Evolutionary conservation across 1,140 invertebrate genomes (phyloP), one percentile per base, ranked within the genome.

Genomic region (Hypsibius dujardini): DNA sequence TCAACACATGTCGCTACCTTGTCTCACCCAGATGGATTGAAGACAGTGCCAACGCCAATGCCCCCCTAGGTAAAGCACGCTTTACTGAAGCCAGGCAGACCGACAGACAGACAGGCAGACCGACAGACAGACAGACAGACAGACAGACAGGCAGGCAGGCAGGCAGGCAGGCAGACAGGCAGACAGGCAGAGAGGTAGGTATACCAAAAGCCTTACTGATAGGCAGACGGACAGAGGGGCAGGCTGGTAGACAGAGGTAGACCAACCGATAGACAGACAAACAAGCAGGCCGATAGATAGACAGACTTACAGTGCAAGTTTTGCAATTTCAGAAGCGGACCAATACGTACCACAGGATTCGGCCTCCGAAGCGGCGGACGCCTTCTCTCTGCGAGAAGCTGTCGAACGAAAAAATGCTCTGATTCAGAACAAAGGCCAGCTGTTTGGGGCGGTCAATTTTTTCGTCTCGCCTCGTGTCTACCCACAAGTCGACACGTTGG

Each of bases 11-110:
- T 67, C 62, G 12, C 3, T 15, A 3, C 42, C 12, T 67, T 3
- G 62, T 67, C 62, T 15, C 62, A 7, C 62, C 62, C 3, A 67
- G 45, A 67, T 67, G 62, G 62, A 67, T 67, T 7, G 42, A 67
- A 12, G 62, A 67, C n/a, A 56, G 50, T 56, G 50, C n/a, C 50
- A n/a, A 7, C n/a, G 50, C 50, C n/a, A n/a, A 56, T 12, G n/a
- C 7, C 7, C n/a, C n/a, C n/a, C 50, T 56, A 7, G 50, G 50
- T 56, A 56, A 56, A n/a, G 28, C 28, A 28, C 0, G 28, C 28
- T 28, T 0, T 28, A 28, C 28, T 28, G 28, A 0, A 28, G 28
- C 28, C 28, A 7, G 50, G 7, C 7, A 56, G 50, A 56, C n/a
- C n/a, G n/a, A n/a, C n/a, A n/a, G n/a, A n/a, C n/a, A n/a, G n/a